Evolutionary conservation across 2,888 invertebrate genomes (phyloP).

Genomic region (Erpobdella octoculata): DNA sequence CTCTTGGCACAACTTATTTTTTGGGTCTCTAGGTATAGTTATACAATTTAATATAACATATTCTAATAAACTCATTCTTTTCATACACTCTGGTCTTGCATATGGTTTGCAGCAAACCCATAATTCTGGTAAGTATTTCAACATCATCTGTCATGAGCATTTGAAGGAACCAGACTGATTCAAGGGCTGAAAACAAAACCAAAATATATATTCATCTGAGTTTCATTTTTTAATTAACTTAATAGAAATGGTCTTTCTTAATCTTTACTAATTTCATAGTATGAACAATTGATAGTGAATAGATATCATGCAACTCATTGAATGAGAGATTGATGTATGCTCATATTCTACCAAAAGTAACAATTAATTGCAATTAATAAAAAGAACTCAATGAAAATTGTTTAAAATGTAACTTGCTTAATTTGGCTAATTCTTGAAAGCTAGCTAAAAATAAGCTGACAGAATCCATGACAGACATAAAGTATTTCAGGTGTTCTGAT

Average conservation of each 20-base stretch:
- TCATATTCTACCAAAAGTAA: too few relatives aligned
- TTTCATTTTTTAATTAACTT: too few relatives aligned
- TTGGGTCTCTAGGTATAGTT: too few relatives aligned
- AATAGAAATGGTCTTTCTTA: neutral
- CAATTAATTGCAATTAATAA: too few relatives aligned
- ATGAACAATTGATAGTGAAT: too few relatives aligned
- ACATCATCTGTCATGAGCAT: slow-evolving; percentile 49
- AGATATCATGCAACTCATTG: too few relatives aligned
- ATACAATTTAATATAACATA: neutral
- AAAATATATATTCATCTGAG: neutral
- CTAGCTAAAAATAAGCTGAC: slow-evolving; percentile 36
- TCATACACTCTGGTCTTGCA: slow-evolving; percentile 35
- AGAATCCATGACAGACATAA: slow-evolving; percentile 42
- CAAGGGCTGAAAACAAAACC: slow-evolving; percentile 45
- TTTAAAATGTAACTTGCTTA: neutral
- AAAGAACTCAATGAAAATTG: neutral
- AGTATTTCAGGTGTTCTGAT: slow-evolving; percentile 38
- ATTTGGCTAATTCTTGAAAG: slow-evolving; percentile 10
- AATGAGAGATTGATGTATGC: too few relatives aligned
- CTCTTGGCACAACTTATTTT: too few relatives aligned
- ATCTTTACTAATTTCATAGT: neutral
- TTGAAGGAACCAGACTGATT: slow-evolving; percentile 49
- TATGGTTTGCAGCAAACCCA: slow-evolving; percentile 34
- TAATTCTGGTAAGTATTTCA: slow-evolving; percentile 40
- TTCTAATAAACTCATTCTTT: too few relatives aligned